Evolutionary conservation across 2,113 vertebrate species (phyloP).

Genomic region (Stegostoma tigrinum): DNA sequence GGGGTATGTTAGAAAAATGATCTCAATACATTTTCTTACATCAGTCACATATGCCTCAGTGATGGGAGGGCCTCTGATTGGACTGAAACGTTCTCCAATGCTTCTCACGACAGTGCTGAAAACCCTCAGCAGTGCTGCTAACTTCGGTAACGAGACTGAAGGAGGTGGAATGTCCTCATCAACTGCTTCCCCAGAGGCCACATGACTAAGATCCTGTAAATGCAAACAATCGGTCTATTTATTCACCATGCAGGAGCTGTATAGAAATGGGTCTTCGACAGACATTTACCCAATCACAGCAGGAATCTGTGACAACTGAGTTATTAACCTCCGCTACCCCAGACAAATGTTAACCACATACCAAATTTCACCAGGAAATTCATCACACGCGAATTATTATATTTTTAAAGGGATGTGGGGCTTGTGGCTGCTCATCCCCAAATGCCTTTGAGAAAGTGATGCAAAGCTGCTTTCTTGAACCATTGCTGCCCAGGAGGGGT

Average conservation of each 20-base stretch:
- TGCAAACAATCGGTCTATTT: conserved; percentile 16
- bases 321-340: background rate
- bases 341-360: background rate
- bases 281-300: background rate
- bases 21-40: conserved; percentile 58
- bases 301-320: background rate
- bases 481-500: no score
- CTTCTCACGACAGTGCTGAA: conserved; percentile 97
- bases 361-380: background rate
- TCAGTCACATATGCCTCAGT: conserved; percentile 89
- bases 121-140: conserved; percentile 87
- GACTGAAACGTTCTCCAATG: conserved; percentile 91
- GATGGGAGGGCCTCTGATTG: conserved; percentile 84
- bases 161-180: conserved; percentile 95
- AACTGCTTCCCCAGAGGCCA: conserved; percentile 72
- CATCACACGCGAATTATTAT: background rate
- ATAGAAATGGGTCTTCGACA: background rate
- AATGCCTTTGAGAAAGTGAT: no score
- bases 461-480: no score
- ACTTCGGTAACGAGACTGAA: conserved; percentile 86
- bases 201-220: conserved; percentile 84
- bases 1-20: background rate
- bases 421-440: no score
- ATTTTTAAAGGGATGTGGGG: no score
- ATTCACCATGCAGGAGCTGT: background rate